Conservation (phyloP, 1,140 invertebrate genomes). For the Chionoecetes opilio region DNA sequence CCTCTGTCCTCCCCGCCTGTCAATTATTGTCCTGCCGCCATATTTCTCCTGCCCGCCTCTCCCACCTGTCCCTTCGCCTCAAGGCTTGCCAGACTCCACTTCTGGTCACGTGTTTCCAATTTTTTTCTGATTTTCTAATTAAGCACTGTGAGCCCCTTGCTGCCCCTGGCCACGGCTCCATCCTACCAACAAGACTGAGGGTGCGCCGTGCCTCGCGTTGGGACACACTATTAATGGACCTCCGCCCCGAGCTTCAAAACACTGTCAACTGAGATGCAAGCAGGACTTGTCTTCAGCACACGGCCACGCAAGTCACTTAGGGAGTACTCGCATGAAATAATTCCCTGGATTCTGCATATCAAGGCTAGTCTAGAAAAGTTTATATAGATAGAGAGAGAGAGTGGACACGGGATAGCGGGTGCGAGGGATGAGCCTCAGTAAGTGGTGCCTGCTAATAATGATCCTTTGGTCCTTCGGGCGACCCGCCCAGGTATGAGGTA, state of each 20-base stretch:
- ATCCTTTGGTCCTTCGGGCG: background rate
- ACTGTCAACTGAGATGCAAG: background rate
- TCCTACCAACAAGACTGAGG: background rate
- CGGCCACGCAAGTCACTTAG: background rate
- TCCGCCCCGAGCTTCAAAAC: background rate
- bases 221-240: background rate
- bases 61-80: background rate
- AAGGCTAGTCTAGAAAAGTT: background rate
- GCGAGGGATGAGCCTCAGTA: background rate
- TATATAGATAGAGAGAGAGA: background rate
- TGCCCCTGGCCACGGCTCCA: background rate
- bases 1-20: background rate
- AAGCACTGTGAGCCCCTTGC: background rate
- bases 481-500: constrained; percentile 57
- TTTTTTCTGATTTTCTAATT: background rate
- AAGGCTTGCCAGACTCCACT: background rate
- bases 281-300: background rate
- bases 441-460: constrained; percentile 45
- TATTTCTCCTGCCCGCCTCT: background rate
- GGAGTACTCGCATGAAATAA: background rate
- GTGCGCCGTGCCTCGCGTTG: background rate
- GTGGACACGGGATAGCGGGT: background rate
- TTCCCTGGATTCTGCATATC: background rate
- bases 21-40: background rate
- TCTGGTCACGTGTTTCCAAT: constrained; percentile 13